Evolutionary conservation across 1,140 invertebrate species (phyloP).

Genomic region (Platyscapa corneri): DNA sequence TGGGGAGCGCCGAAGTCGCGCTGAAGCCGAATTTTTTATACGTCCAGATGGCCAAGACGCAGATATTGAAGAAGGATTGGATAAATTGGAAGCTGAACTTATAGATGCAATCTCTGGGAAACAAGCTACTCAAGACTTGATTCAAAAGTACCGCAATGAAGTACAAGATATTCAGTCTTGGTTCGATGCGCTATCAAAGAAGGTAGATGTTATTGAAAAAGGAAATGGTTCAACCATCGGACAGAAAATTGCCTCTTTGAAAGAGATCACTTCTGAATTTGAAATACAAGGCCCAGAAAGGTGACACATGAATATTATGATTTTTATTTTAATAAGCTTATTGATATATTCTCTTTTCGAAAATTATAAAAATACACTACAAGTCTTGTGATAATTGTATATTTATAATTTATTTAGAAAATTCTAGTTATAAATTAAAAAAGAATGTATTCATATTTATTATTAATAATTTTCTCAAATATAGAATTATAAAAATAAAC

Average conservation of each 20-base stretch:
- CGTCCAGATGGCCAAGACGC: slow-evolving; percentile 78
- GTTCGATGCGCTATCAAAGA: slow-evolving; percentile 86
- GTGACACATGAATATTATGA: slow-evolving; percentile 7
- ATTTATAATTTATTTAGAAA: no score
- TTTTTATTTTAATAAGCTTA: no score
- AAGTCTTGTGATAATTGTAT: no score
- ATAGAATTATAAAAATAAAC: no score
- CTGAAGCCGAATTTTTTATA: slow-evolving; percentile 80
- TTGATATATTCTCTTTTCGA: no score
- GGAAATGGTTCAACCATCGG: slow-evolving; percentile 87
- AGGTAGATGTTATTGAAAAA: slow-evolving; percentile 87
- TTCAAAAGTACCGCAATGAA: slow-evolving; percentile 85
- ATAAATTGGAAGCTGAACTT: slow-evolving; percentile 81
- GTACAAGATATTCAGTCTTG: slow-evolving; percentile 85
- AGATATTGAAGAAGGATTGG: slow-evolving; percentile 83
- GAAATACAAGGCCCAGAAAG: slow-evolving; percentile 79
- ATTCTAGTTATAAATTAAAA: no score
- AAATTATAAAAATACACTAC: no score
- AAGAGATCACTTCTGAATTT: slow-evolving; percentile 82
- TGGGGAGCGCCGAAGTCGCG: slow-evolving; percentile 81
- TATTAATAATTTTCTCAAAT: no score
- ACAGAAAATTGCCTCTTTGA: slow-evolving; percentile 84
- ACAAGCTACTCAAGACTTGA: slow-evolving; percentile 82
- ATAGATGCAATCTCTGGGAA: slow-evolving; percentile 84
- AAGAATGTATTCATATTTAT: no score